Evolutionary conservation across 2,888 invertebrate genomes (phyloP), one percentile per base, ranked within the genome.

Genomic region (Ormyrus rosae): DNA sequence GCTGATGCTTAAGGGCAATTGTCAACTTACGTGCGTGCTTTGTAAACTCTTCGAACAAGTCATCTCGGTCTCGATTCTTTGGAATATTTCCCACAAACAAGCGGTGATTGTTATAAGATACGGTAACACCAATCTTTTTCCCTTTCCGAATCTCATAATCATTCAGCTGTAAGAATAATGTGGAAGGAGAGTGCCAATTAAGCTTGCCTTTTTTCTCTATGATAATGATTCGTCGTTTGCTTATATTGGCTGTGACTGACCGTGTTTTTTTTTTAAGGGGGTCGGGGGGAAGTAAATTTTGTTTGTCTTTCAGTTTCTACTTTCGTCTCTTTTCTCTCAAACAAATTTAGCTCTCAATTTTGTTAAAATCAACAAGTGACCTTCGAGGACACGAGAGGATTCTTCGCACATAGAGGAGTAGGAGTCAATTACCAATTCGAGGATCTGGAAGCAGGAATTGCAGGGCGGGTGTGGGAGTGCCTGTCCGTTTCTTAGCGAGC

Each of bases 81-180:
- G 98, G 98, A 95, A 98, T 98, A 97, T 98, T 98, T 94, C 98
- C 98, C 95, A 98, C 98, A 97, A 98, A 98, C 95, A 98, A 96
- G 94, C 98, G 97, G 94, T 97, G 97, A 96, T 98, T 98, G 96
- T 98, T 98, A 96, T 97, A 97, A 94, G 98, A 98, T 95, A 98
- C 96, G 94, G 98, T 98, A 93, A 98, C 98, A 95, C 98, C 98
- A 95, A 98, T 96, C 95, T 96, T 97, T 96, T 98, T 98, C 94
- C 98, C 98, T 94, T 97, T 97, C 95, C 97, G 96, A 95, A 98
- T 97, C 96, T 98, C 98, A 96, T 96, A 96, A 96, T 98, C 97
- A 96, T 98, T 98, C 95, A 98, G 96, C 98, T 97, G 97, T 94
- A 97, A 97, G 95, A 96, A 96, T 95, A 96, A 95, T 93, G 94